Conservation (phyloP, 1,140 invertebrate genomes). For the Elymnias hypermnestra region DNA sequence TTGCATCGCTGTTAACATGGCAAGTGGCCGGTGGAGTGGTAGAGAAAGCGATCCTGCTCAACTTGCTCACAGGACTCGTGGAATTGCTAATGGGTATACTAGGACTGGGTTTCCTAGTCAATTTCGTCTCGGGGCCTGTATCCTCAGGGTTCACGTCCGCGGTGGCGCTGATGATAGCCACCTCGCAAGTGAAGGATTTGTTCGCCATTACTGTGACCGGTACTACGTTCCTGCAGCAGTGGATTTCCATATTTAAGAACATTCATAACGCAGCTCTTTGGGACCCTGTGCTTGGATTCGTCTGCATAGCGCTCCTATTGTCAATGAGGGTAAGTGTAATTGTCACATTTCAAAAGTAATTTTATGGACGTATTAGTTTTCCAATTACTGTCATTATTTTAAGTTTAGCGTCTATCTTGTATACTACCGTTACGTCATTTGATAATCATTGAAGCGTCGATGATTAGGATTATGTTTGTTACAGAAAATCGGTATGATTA, state of each 20-base stretch:
- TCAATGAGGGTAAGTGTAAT: constrained; percentile 82
- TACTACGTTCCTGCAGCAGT: constrained; percentile 84
- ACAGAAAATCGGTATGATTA: constrained; percentile 78
- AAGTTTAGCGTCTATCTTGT: no score
- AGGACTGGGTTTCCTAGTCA: constrained; percentile 93
- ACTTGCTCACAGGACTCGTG: constrained; percentile 87
- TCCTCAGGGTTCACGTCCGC: constrained; percentile 95
- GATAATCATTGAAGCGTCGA: no score
- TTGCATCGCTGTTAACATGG: constrained; percentile 87
- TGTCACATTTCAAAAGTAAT: no score
- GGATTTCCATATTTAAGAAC: constrained; percentile 80
- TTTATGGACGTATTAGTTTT: no score
- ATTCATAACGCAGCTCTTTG: constrained; percentile 78
- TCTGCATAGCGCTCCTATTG: constrained; percentile 84
- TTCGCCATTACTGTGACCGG: constrained; percentile 87
- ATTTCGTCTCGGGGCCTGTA: constrained; percentile 95
- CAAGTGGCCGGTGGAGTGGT: constrained; percentile 83
- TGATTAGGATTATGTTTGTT: no score
- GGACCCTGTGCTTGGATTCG: constrained; percentile 83
- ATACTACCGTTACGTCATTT: no score
- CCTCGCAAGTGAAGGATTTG: constrained; percentile 91
- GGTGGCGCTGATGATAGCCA: constrained; percentile 92
- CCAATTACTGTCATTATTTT: no score
- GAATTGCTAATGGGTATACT: constrained; percentile 91
- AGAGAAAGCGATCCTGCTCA: constrained; percentile 87